Percentiles rank a stretch among this genome's conserved stretches.
Conservation (phyloP, 2,113 vertebrate species). For the Gila orcuttii region DNA sequence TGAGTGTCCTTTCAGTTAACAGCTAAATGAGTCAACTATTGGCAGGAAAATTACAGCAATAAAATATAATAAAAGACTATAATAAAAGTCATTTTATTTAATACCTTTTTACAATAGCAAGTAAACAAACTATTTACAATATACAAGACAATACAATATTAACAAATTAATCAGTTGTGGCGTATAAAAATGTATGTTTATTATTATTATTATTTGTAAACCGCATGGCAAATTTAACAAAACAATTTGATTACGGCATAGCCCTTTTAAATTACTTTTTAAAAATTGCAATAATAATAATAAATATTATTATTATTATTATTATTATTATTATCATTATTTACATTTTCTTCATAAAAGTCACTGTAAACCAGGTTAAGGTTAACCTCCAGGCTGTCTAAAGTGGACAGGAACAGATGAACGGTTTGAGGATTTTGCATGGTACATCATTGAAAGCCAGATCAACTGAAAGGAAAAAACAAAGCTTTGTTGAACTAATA, state of each 20-base stretch:
- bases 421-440: constrained; percentile 62
- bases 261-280: not conserved
- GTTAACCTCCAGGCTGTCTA: constrained; percentile 3
- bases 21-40: constrained; percentile 7
- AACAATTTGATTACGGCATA: not conserved
- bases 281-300: not conserved
- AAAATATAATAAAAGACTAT: not conserved
- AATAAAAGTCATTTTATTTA: not conserved
- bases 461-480: constrained; percentile 47
- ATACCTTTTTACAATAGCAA: not conserved
- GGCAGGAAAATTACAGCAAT: not conserved
- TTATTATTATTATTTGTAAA: not conserved
- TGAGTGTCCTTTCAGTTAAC: constrained; percentile 11
- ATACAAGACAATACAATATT: not conserved
- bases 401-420: constrained; percentile 65
- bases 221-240: not conserved
- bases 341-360: not conserved
- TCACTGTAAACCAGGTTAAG: not conserved
- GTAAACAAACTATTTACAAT: not conserved
- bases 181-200: not conserved
- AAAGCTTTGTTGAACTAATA: not conserved
- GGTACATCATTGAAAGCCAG: constrained; percentile 68
- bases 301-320: not conserved
- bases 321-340: not conserved
- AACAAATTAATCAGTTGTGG: not conserved